These are phyloP conservation scores for Dipodomys ordii DNA, from an alignment of 2,113 vertebrate species.

Conservation along the genomic window DNA sequence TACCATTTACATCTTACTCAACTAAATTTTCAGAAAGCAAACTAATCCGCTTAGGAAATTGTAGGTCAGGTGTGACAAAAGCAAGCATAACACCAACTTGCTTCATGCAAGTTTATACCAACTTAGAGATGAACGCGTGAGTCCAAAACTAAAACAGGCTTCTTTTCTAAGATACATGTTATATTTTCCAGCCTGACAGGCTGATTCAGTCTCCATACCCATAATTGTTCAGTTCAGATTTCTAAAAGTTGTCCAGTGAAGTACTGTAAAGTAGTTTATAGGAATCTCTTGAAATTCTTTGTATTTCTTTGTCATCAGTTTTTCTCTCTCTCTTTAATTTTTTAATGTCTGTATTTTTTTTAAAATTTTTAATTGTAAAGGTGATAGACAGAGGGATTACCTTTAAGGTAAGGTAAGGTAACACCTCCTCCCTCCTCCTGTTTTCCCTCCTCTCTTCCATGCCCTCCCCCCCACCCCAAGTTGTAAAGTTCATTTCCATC, in stretches of 20 bases:
- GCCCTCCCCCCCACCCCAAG: too few relatives aligned
- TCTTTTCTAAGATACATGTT: not conserved
- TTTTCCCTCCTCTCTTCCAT: too few relatives aligned
- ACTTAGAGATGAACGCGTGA: not conserved
- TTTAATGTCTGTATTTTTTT: too few relatives aligned
- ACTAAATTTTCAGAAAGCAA: conserved; percentile 52
- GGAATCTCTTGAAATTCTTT: not conserved
- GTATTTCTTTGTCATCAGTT: not conserved
- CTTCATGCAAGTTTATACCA: conserved; percentile 65
- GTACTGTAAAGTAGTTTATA: too few relatives aligned
- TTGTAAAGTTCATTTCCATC: too few relatives aligned
- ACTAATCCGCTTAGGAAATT: conserved; percentile 52
- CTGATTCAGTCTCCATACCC: not conserved
- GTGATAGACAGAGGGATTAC: too few relatives aligned
- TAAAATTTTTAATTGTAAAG: too few relatives aligned
- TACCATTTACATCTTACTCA: conserved; percentile 30
- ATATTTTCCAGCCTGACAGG: conserved; percentile 45
- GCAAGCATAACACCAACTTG: conserved; percentile 23
- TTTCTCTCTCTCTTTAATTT: not conserved
- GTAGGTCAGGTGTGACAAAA: conserved; percentile 55
- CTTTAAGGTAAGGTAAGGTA: too few relatives aligned
- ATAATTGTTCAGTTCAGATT: not conserved
- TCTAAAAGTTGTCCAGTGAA: not conserved
- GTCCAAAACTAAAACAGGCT: conserved; percentile 57
- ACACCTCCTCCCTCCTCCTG: too few relatives aligned